A percentile compares a stretch with the other conserved stretches of the same genome.
Evolutionary conservation across 2,797 vertebrate genomes (phyloP).

Genomic region (Cynodonichthys magdalenae): DNA sequence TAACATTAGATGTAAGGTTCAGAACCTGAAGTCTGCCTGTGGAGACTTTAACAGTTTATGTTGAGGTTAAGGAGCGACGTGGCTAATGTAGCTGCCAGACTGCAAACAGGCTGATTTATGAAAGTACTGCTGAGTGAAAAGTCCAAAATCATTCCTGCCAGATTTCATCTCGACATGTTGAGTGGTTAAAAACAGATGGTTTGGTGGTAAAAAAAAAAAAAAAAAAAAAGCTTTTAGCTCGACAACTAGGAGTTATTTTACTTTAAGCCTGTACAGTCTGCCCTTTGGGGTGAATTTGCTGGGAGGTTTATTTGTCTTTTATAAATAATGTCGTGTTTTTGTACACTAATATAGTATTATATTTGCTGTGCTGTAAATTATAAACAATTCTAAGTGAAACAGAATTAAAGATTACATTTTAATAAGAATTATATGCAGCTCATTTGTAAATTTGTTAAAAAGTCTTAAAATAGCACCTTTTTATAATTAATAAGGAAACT

Average conservation of each 20-base stretch:
- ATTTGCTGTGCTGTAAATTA: neutral
- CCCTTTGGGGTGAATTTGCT: no score
- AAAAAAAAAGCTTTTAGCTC: no score
- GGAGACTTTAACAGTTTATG: constrained; percentile 32
- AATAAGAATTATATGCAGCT: no score
- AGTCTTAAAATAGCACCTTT: neutral
- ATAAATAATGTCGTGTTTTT: no score
- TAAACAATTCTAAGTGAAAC: neutral
- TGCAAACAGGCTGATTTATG: constrained; percentile 28
- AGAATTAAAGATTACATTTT: neutral
- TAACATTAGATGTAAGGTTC: constrained; percentile 23
- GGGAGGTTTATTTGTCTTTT: no score
- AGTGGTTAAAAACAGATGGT: neutral
- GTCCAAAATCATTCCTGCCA: neutral
- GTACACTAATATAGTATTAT: no score
- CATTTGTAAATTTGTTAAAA: neutral
- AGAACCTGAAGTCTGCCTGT: constrained; percentile 14
- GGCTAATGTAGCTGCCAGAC: constrained; percentile 32
- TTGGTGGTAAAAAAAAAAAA: no score
- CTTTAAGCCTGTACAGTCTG: no score
- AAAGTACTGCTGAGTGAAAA: constrained; percentile 15
- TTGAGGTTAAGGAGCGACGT: constrained; percentile 38
- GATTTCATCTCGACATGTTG: neutral
- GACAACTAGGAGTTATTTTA: no score
- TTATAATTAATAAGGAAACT: constrained; percentile 1